Conservation (phyloP, 2,888 invertebrate species). For the Tolmerus cingulatus region DNA sequence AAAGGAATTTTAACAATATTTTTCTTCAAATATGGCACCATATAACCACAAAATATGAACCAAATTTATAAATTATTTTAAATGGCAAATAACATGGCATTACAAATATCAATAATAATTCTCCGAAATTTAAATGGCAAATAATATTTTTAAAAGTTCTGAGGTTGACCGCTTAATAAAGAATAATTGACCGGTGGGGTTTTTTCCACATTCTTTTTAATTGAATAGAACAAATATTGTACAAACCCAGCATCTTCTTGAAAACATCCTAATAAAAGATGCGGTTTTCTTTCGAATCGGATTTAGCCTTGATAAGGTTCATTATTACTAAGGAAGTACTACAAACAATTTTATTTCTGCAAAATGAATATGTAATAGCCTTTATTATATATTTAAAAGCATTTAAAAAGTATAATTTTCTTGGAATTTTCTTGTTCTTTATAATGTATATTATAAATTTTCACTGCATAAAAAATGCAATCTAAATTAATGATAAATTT, state of each 20-base stretch:
- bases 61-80: background rate
- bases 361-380: no score
- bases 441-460: no score
- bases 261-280: no score
- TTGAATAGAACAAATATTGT: background rate
- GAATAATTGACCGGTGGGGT: background rate
- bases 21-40: background rate
- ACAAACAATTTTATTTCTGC: no score
- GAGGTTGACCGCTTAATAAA: background rate
- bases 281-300: background rate
- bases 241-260: background rate
- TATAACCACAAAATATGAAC: background rate
- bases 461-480: no score
- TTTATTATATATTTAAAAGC: no score
- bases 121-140: background rate
- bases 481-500: no score
- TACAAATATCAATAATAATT: background rate
- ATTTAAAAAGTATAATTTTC: no score
- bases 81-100: background rate
- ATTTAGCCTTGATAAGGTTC: no score
- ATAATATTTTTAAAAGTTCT: background rate
- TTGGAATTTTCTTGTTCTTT: no score
- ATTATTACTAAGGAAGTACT: no score
- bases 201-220: background rate
- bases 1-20: no score